Evolutionary conservation across 2,113 vertebrate genomes (phyloP).

Genomic region (Myotis yumanensis): DNA sequence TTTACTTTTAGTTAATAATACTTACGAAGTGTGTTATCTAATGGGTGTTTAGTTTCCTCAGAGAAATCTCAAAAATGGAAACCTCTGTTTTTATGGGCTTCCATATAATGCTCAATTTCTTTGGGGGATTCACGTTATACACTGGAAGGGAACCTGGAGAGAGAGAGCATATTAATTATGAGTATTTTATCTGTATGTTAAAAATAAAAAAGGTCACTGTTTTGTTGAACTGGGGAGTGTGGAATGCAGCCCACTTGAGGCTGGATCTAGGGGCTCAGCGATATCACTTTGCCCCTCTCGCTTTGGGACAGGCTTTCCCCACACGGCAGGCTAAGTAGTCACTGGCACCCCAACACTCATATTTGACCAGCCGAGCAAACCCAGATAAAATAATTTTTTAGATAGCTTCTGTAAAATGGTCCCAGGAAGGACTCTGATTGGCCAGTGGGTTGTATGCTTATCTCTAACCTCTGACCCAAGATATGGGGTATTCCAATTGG

Average conservation of each 20-base stretch:
- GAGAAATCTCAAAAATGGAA: conserved; percentile 2
- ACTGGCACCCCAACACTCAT: neutral
- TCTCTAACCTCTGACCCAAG: neutral
- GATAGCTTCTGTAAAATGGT: neutral
- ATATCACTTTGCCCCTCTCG: neutral
- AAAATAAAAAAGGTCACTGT: neutral
- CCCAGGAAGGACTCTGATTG: neutral
- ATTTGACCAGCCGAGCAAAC: neutral
- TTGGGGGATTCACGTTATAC: neutral
- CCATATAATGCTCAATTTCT: neutral
- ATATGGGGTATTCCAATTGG: neutral
- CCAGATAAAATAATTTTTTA: neutral
- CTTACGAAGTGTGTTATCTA: neutral
- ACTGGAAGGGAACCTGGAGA: neutral
- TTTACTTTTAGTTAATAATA: neutral
- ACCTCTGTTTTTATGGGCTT: conserved; percentile 7
- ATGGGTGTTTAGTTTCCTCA: conserved; percentile 15
- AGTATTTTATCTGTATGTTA: neutral
- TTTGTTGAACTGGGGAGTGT: neutral
- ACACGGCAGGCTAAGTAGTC: neutral
- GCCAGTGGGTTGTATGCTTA: neutral
- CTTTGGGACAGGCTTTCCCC: neutral
- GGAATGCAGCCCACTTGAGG: neutral
- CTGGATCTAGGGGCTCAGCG: neutral
- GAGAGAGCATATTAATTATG: neutral